These are phyloP conservation scores for Caloenas nicobarica DNA, from an alignment of 2,113 vertebrate genomes.

Conservation along the genomic window DNA sequence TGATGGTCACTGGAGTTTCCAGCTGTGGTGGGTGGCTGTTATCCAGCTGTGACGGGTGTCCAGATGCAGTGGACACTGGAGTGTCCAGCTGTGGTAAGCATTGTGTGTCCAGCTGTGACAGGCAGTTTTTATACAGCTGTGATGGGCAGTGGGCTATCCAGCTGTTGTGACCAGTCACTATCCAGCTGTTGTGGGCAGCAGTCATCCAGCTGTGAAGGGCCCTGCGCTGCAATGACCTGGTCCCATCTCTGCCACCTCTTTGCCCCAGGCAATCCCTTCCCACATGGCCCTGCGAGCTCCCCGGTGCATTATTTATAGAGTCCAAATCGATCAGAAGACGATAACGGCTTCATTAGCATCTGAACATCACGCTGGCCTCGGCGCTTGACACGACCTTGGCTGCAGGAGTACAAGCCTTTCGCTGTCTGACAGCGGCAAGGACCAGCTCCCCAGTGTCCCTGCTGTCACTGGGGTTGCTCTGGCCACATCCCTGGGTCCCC, in stretches of 20 bases:
- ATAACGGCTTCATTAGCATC: conserved; percentile 68
- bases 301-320: conserved; percentile 54
- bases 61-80: neutral
- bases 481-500: neutral
- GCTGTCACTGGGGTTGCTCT: neutral
- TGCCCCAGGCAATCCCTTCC: conserved; percentile 34
- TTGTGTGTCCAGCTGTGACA: neutral
- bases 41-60: neutral
- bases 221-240: neutral
- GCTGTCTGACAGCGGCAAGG: neutral
- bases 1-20: neutral
- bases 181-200: neutral
- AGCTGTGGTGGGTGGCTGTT: neutral
- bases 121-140: neutral
- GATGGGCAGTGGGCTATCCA: neutral
- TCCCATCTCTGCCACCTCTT: neutral
- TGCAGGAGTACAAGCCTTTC: conserved; percentile 11
- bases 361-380: neutral
- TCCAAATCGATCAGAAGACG: conserved; percentile 41
- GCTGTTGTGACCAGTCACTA: neutral
- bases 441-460: neutral
- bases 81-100: neutral
- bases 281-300: neutral
- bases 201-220: neutral
- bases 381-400: conserved; percentile 49